Percentiles rank a stretch among this genome's conserved stretches.
These are phyloP conservation scores for Spinus pinus DNA, from an alignment of 2,797 vertebrate species.

Conservation along the genomic window DNA sequence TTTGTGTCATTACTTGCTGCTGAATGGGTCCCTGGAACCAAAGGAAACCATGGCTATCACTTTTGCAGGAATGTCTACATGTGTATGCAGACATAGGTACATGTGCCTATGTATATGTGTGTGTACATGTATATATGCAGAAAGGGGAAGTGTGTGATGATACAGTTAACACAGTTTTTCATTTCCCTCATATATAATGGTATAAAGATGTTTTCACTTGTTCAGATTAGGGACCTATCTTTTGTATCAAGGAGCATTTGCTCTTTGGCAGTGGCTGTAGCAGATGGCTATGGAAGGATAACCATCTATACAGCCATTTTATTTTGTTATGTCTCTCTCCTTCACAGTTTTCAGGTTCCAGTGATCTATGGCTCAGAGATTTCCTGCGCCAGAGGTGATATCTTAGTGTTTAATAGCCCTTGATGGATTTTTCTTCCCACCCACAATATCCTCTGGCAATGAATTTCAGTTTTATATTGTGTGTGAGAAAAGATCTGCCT, in stretches of 20 bases:
- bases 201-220: background rate
- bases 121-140: background rate
- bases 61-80: background rate
- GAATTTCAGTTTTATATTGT: conserved; percentile 1
- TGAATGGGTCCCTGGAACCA: background rate
- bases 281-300: background rate
- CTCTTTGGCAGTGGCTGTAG: background rate
- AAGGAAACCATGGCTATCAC: background rate
- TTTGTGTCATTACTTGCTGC: background rate
- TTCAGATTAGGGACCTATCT: background rate
- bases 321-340: background rate
- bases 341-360: background rate
- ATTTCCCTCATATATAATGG: background rate
- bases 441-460: background rate
- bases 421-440: background rate
- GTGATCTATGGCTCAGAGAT: background rate
- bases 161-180: background rate
- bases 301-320: background rate
- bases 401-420: background rate
- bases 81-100: fast-evolving
- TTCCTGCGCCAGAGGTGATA: background rate
- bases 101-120: fast-evolving
- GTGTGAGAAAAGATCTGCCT: background rate
- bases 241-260: background rate
- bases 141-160: background rate